phyloP scores from a whole-genome alignment of 2,113 vertebrate genomes.

The Bubo blakistoni region DNA sequence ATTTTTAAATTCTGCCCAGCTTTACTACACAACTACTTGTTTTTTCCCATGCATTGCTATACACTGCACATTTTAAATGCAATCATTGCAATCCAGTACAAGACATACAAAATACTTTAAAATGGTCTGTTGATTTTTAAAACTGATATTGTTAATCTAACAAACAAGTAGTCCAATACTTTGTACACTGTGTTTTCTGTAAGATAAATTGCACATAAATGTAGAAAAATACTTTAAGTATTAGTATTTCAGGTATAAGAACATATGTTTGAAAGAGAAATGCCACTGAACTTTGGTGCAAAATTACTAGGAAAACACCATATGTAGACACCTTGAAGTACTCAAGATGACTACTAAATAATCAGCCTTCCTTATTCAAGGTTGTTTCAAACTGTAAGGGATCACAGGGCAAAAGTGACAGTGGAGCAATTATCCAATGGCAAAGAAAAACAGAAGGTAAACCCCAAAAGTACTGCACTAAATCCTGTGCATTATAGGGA shows the following conservation, averaged over 20 bases:
- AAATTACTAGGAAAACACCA: neutral
- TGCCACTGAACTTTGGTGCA: neutral
- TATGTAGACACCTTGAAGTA: neutral
- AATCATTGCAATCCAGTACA: neutral
- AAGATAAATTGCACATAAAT: neutral
- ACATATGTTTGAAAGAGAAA: neutral
- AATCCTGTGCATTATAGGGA: neutral
- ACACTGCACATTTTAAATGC: neutral
- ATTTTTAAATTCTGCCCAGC: neutral
- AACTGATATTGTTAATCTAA: neutral
- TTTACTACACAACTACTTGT: neutral
- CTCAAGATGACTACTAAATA: neutral
- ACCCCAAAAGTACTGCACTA: neutral
- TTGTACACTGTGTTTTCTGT: neutral
- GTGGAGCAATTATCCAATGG: neutral
- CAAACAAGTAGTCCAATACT: neutral
- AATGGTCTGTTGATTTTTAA: neutral
- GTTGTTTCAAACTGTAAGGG: neutral
- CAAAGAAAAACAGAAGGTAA: neutral
- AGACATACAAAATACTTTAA: neutral
- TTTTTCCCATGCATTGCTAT: neutral
- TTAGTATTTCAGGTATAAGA: neutral
- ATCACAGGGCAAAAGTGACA: neutral
- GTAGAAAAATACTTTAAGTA: neutral
- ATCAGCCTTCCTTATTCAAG: neutral